These are phyloP conservation scores for Archivesica marissinica DNA, from an alignment of 1,140 invertebrate genomes.

Conservation along the genomic window DNA sequence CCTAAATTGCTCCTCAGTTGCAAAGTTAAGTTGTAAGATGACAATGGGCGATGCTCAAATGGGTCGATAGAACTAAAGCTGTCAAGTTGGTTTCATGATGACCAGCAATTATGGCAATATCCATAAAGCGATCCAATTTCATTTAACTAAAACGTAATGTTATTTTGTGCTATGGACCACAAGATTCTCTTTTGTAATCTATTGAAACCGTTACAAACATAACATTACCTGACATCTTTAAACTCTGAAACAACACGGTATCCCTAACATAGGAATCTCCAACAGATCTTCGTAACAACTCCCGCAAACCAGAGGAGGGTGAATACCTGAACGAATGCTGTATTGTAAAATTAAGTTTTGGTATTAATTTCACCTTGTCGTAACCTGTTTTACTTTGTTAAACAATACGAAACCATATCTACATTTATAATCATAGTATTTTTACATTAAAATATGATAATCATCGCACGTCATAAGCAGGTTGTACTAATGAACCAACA, in stretches of 20 bases:
- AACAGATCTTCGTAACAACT: too few species aligned
- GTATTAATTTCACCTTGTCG: neutral
- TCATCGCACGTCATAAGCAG: neutral
- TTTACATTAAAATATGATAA: conserved; percentile 18
- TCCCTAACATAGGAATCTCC: neutral
- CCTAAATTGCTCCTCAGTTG: too few species aligned
- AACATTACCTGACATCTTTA: neutral
- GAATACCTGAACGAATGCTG: too few species aligned
- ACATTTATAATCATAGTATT: neutral
- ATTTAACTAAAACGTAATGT: neutral
- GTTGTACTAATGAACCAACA: conserved; percentile 24
- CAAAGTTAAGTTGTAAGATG: too few species aligned
- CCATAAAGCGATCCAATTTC: conserved; percentile 1
- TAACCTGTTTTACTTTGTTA: neutral
- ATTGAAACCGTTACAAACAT: conserved; percentile 20
- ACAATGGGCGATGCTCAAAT: too few species aligned
- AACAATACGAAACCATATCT: neutral
- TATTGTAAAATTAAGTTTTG: too few species aligned
- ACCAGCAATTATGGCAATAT: neutral
- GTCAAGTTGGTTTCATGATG: conserved; percentile 24
- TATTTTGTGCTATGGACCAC: neutral
- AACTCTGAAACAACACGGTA: neutral
- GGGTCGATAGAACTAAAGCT: too few species aligned
- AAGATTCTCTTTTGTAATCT: neutral
- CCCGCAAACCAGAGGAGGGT: too few species aligned